Evolutionary conservation across 2,888 invertebrate genomes (phyloP).

Genomic region (Panzeria rudis): DNA sequence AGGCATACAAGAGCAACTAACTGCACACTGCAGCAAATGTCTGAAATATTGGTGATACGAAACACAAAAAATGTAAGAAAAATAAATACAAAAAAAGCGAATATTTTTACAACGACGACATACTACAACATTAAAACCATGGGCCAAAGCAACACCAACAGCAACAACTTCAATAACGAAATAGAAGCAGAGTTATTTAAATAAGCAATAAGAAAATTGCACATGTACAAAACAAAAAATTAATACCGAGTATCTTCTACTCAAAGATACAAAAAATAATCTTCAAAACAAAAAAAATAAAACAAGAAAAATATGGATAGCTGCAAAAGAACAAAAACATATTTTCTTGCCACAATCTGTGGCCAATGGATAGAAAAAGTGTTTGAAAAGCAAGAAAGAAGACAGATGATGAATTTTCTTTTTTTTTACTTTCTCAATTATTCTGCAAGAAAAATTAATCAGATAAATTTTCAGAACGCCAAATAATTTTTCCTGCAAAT

Average conservation of each 20-base stretch:
- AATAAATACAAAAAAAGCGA: conserved; percentile 20
- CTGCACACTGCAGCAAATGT: conserved; percentile 17
- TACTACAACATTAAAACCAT: conserved; percentile 19
- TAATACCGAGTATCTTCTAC: neutral
- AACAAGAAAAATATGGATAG: neutral
- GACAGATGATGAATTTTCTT: no score
- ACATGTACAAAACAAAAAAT: conserved; percentile 7
- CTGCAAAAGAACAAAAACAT: conserved; percentile 1
- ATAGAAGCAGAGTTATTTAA: conserved; percentile 13
- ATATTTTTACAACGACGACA: conserved; percentile 39
- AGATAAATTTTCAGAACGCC: no score
- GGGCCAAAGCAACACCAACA: conserved; percentile 26
- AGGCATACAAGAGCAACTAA: conserved; percentile 30
- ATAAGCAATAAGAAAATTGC: conserved; percentile 26
- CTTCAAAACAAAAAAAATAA: conserved; percentile 4
- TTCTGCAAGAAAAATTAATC: no score
- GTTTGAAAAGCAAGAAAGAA: neutral
- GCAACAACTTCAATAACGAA: conserved; percentile 22
- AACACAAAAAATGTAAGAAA: neutral
- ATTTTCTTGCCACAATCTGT: conserved; percentile 15
- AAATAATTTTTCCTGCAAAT: neutral
- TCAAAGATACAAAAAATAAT: neutral
- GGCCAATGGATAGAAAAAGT: neutral
- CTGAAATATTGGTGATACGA: conserved; percentile 40
- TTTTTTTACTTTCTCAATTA: no score